These are phyloP conservation scores for Coregonus clupeaformis DNA, from an alignment of 2,113 vertebrate genomes.

Conservation along the genomic window DNA sequence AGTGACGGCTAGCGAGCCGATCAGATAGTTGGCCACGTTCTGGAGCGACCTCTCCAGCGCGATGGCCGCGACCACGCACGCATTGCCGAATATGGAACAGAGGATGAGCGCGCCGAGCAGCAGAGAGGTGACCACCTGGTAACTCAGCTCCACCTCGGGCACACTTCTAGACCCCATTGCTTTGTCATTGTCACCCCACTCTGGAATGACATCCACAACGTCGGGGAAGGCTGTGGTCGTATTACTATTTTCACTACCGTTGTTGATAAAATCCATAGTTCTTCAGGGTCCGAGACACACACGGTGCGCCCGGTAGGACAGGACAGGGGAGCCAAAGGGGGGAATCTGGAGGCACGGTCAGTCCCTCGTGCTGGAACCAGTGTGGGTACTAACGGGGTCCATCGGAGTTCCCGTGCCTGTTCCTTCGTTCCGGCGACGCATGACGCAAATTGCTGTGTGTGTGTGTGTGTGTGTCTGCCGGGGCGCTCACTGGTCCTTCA, in stretches of 20 bases:
- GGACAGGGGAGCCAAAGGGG: constrained; percentile 29
- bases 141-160: constrained; percentile 81
- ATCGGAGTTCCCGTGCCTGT: constrained; percentile 58
- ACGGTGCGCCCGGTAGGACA: constrained; percentile 47
- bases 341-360: constrained; percentile 49
- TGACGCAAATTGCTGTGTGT: constrained; percentile 50
- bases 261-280: constrained; percentile 66
- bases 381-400: constrained; percentile 60
- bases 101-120: constrained; percentile 88
- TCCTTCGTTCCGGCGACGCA: constrained; percentile 69
- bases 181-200: constrained; percentile 67
- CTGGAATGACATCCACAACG: constrained; percentile 53
- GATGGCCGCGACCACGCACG: constrained; percentile 94
- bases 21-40: constrained; percentile 97
- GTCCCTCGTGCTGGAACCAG: constrained; percentile 54
- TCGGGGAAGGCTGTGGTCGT: constrained; percentile 74
- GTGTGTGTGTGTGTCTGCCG: constrained; percentile 36
- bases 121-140: constrained; percentile 90
- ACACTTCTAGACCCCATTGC: constrained; percentile 50
- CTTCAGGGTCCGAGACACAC: constrained; percentile 12
- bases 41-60: constrained; percentile 94
- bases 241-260: constrained; percentile 75
- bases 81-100: constrained; percentile 91
- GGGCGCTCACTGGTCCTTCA: constrained; percentile 61
- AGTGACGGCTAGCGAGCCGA: constrained; percentile 94